Percentiles rank a stretch among this genome's conserved stretches.
Evolutionary conservation across 2,888 invertebrate species (phyloP).

Genomic region (Cheilosia scutellata): DNA sequence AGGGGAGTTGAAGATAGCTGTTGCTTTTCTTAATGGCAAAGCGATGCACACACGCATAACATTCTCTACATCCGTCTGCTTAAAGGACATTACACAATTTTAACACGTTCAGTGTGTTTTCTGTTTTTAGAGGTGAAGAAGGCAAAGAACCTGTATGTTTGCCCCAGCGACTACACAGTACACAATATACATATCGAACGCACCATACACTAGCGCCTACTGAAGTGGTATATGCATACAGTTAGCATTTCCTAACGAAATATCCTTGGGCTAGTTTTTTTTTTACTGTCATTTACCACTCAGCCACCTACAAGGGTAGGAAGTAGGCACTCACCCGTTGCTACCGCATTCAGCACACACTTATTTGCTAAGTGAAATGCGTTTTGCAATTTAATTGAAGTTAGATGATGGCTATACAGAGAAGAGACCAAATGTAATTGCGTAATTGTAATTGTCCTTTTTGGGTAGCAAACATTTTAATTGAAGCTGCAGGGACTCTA

Average conservation of each 20-base stretch:
- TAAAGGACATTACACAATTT: constrained; percentile 33
- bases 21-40: constrained; percentile 45
- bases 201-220: neutral
- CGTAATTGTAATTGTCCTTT: constrained; percentile 68
- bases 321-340: constrained; percentile 18
- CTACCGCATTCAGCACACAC: constrained; percentile 46
- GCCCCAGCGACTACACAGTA: neutral
- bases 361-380: constrained; percentile 68
- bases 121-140: constrained; percentile 2
- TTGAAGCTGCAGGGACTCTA: constrained; percentile 50
- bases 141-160: neutral
- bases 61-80: constrained; percentile 6
- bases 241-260: constrained; percentile 37
- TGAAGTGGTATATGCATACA: neutral
- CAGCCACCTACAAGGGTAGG: neutral
- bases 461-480: constrained; percentile 56
- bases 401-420: constrained; percentile 40
- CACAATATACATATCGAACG: neutral
- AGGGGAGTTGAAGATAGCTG: constrained; percentile 27
- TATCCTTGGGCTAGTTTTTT: constrained; percentile 45
- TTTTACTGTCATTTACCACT: neutral
- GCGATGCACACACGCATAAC: constrained; percentile 41
- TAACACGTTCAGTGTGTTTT: constrained; percentile 24
- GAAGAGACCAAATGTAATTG: constrained; percentile 60
- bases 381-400: constrained; percentile 70